Evolutionary conservation across 2,888 invertebrate genomes (phyloP), one percentile per base, ranked within the genome.

Genomic region (Hipparchia sbordonii): DNA sequence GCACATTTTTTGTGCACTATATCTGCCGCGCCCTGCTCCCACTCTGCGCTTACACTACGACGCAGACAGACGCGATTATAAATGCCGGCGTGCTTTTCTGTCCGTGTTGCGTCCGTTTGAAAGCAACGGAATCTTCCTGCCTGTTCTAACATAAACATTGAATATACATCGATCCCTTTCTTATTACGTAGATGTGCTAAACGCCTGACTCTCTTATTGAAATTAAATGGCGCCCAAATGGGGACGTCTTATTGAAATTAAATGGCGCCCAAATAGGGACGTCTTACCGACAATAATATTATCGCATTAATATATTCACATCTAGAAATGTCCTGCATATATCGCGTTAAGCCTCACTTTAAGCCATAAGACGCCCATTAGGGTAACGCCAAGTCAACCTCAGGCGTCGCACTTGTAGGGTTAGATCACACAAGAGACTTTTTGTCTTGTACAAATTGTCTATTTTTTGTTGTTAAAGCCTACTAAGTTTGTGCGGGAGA

Each of bases 311-410:
- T 23, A 33, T 65, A 23, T 52, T 12, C 23, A 52, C 23, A 65
- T 23, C 9, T 65, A 48, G 33, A 52, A 65, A 10, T 51, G 51
- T 33, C 23, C 7, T 7, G 12, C 23, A 52, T 52, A 65, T 33
- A 63, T 63, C 51, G 65, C 65, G 33, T 51, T 63, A 54, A 61
- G 69, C 54, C 59, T 59, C 60, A 67, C 65, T 76, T 70, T 72
- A 60, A 71, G 52, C 71, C 60, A 61, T 72, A 57, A 72, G 63
- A 59, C 70, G 59, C 39, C 76, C 74, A 73, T 76, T 76, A 76
- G 66, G 74, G 67, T 57, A 72, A 74, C 70, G 62, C 67, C 59
- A 71, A 74, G 74, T 74, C 70, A 72, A 74, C 71, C 76, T 65
- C 63, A 70, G 68, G 72, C 57, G 62, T 72, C 70, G 69, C 39